Evolutionary conservation across 1,140 invertebrate species (phyloP).

Genomic region (Cotesia glomerata): DNA sequence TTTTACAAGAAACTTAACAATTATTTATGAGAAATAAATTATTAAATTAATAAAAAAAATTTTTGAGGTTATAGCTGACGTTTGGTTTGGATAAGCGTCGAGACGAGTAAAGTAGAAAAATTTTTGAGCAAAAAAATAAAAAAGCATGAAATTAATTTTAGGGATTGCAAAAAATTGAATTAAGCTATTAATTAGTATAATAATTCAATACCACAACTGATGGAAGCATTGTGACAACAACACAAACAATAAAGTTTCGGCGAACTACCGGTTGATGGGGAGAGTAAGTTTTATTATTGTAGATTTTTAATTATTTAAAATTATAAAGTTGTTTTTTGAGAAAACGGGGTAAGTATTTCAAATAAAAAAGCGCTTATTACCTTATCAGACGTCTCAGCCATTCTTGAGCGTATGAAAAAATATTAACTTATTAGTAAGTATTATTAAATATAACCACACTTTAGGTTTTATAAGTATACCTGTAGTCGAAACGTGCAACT

Average conservation of each 20-base stretch:
- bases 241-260: constrained; percentile 31
- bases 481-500: constrained; percentile 55
- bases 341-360: background rate
- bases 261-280: constrained; percentile 40
- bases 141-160: background rate
- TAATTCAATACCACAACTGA: constrained; percentile 34
- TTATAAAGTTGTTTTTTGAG: no score
- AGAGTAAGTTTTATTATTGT: constrained; percentile 41
- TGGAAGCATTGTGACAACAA: constrained; percentile 36
- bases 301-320: background rate
- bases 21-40: no score
- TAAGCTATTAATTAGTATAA: background rate
- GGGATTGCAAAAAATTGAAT: background rate
- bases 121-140: background rate
- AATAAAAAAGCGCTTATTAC: constrained; percentile 40
- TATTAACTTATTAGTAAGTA: constrained; percentile 32
- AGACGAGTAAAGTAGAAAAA: no score
- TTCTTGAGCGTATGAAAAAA: constrained; percentile 44
- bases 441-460: constrained; percentile 51
- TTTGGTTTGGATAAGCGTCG: no score
- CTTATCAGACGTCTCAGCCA: constrained; percentile 53
- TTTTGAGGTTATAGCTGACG: no score
- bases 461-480: constrained; percentile 2
- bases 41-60: no score
- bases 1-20: no score